A percentile compares a stretch with the other conserved stretches of the same genome.
These are phyloP conservation scores for Pomphorhynchus laevis DNA, from an alignment of 1,140 invertebrate genomes.

Conservation along the genomic window DNA sequence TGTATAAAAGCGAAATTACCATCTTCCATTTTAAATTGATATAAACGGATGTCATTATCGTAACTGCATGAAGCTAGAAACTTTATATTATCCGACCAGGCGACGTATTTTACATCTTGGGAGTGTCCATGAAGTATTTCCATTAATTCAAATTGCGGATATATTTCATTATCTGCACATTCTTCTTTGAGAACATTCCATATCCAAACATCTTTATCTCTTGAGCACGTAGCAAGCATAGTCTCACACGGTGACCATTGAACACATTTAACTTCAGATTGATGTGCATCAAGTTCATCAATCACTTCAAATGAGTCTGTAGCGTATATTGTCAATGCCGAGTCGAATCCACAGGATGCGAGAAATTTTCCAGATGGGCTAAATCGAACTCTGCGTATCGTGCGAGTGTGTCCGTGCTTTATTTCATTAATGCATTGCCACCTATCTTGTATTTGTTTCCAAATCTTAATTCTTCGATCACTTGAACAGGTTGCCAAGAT, in stretches of 20 bases:
- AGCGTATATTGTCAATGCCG: conserved; percentile 31
- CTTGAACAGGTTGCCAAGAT: conserved; percentile 22
- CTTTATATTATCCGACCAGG: conserved; percentile 26
- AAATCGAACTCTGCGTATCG: conserved; percentile 58
- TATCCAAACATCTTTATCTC: conserved; percentile 93
- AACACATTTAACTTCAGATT: conserved; percentile 88
- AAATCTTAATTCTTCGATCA: conserved; percentile 19
- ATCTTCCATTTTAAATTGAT: neutral
- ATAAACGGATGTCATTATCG: conserved; percentile 30
- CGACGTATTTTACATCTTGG: conserved; percentile 57
- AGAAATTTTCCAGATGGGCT: conserved; percentile 63
- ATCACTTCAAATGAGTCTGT: conserved; percentile 35
- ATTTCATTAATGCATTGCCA: conserved; percentile 48
- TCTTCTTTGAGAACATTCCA: conserved; percentile 33
- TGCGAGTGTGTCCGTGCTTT: conserved; percentile 54
- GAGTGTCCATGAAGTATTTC: conserved; percentile 68
- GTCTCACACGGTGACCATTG: conserved; percentile 51
- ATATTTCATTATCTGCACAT: conserved; percentile 27
- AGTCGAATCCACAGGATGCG: conserved; percentile 81
- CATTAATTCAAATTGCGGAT: conserved; percentile 60
- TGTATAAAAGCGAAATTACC: conserved; percentile 9
- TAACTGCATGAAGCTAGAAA: conserved; percentile 68
- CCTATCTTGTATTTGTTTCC: conserved; percentile 18
- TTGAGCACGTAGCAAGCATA: conserved; percentile 57
- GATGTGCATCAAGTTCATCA: conserved; percentile 84